Conservation (phyloP, 2,113 vertebrate genomes). For the Sinosuthora webbiana region DNA sequence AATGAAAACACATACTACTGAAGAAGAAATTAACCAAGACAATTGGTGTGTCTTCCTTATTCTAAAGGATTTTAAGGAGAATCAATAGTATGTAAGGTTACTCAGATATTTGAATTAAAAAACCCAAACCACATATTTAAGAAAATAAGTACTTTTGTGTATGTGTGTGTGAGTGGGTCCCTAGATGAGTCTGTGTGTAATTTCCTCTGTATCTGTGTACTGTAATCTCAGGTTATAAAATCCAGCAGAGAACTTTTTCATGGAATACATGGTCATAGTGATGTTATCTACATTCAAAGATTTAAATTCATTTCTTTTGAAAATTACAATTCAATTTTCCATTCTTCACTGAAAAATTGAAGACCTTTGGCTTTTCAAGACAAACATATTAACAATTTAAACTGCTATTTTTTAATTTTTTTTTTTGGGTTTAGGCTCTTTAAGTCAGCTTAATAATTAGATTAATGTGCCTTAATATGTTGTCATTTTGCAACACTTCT, state of each 20-base stretch:
- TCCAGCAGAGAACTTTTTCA: not conserved
- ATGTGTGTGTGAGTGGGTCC: fast-evolving
- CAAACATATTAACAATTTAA: not conserved
- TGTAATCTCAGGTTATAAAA: not conserved
- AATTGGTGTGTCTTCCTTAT: not conserved
- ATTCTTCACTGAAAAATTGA: not conserved
- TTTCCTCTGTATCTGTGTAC: not conserved
- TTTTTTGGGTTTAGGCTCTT: not conserved
- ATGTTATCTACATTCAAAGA: not conserved
- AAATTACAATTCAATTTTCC: not conserved
- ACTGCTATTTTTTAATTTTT: not conserved
- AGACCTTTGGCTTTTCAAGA: not conserved
- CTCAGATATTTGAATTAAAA: not conserved
- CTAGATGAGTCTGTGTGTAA: not conserved
- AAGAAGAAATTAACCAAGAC: not conserved
- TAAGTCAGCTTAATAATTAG: not conserved
- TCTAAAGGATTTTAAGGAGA: not conserved
- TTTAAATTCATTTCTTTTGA: not conserved
- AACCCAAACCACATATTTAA: not conserved
- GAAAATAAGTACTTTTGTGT: not conserved
- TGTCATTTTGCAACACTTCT: not conserved
- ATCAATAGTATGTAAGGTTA: not conserved
- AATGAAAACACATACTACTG: not conserved
- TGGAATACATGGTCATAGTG: not conserved
- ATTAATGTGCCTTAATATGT: not conserved